A percentile compares a stretch with the other conserved stretches of the same genome.
Evolutionary conservation across 2,797 vertebrate genomes (phyloP).

Genomic region (Huso huso): DNA sequence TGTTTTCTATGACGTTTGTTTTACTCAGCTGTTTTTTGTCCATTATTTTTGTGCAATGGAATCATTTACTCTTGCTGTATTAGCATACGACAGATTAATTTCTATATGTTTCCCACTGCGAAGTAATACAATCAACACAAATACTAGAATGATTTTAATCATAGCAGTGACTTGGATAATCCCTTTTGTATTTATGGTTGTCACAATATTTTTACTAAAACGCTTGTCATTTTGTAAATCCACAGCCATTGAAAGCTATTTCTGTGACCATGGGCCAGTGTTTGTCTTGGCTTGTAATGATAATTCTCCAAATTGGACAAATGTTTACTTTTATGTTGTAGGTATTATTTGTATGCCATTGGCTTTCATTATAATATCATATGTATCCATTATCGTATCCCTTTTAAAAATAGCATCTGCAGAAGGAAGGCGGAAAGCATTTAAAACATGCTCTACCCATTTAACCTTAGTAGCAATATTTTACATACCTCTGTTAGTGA

Average conservation of each 20-base stretch:
- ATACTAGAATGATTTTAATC: slow-evolving; percentile 17
- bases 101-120: slow-evolving; percentile 30
- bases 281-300: slow-evolving; percentile 27
- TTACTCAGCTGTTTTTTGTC: slow-evolving; percentile 30
- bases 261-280: slow-evolving; percentile 30
- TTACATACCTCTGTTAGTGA: slow-evolving; percentile 8
- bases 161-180: slow-evolving; percentile 21
- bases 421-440: slow-evolving; percentile 9
- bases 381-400: slow-evolving; percentile 8
- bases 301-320: slow-evolving; percentile 11
- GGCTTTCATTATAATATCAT: slow-evolving; percentile 9
- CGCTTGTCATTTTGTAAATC: slow-evolving; percentile 32
- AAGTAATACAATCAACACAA: slow-evolving; percentile 25
- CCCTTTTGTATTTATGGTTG: slow-evolving; percentile 1
- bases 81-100: slow-evolving; percentile 27
- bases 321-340: slow-evolving; percentile 2
- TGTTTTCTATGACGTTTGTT: slow-evolving; percentile 23
- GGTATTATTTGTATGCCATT: slow-evolving; percentile 2
- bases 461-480: slow-evolving; percentile 16
- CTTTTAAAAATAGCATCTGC: slow-evolving; percentile 6
- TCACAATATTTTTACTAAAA: slow-evolving; percentile 17
- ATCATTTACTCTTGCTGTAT: slow-evolving; percentile 18
- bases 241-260: slow-evolving; percentile 27
- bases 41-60: slow-evolving; percentile 22
- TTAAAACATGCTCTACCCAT: slow-evolving; percentile 13